A percentile compares a stretch with the other conserved stretches of the same genome.
phyloP scores from a whole-genome alignment of 1,140 invertebrate species.

The Polyergus mexicanus region DNA sequence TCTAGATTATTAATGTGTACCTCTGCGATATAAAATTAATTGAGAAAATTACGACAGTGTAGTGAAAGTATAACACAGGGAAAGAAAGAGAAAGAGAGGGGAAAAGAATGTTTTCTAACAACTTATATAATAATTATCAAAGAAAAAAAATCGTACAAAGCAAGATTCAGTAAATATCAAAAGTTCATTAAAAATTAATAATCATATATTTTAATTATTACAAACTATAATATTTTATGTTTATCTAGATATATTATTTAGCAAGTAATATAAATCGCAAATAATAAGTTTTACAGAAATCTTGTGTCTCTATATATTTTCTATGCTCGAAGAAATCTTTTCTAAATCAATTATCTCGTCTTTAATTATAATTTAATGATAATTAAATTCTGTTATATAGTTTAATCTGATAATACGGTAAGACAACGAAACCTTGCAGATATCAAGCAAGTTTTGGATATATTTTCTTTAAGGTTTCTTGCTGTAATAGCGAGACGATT shows the following conservation, averaged over 20 bases:
- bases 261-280: too few relatives aligned
- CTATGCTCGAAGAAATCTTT: background rate
- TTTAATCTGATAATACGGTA: constrained; percentile 13
- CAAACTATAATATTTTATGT: background rate
- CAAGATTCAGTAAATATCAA: background rate
- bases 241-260: too few relatives aligned
- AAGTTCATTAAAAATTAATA: constrained; percentile 14
- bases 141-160: background rate
- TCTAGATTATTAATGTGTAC: constrained; percentile 16
- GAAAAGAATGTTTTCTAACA: background rate
- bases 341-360: background rate
- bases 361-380: constrained; percentile 23
- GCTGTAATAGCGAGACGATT: constrained; percentile 55
- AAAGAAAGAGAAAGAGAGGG: too few relatives aligned
- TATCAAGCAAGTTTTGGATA: constrained; percentile 34
- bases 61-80: background rate
- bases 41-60: constrained; percentile 1
- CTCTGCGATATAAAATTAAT: constrained; percentile 6
- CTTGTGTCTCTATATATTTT: background rate
- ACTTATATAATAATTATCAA: background rate
- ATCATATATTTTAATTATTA: background rate
- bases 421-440: constrained; percentile 35
- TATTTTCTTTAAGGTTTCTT: constrained; percentile 36
- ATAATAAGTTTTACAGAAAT: too few relatives aligned
- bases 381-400: background rate